These are phyloP conservation scores for Xanthostigma xanthostigma DNA, from an alignment of 2,888 invertebrate species.

Conservation along the genomic window DNA sequence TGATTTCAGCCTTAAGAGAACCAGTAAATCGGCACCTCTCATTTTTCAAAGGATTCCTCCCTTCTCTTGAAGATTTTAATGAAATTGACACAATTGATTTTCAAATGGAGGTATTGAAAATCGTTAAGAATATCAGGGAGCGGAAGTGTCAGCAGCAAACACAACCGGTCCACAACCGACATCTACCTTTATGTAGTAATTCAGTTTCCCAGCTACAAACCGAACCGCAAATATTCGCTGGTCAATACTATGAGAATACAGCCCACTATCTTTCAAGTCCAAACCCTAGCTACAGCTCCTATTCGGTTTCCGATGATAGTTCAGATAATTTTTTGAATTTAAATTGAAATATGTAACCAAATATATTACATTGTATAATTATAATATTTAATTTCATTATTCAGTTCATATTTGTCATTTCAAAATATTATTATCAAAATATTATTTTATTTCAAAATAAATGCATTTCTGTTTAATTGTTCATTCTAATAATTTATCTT, in stretches of 20 bases:
- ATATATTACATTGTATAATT: constrained; percentile 1
- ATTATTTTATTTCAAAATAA: too few relatives aligned
- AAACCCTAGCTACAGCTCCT: too few relatives aligned
- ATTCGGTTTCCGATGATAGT: too few relatives aligned
- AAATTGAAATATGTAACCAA: not conserved
- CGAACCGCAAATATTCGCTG: not conserved
- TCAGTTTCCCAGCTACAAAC: not conserved
- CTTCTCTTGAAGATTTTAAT: constrained; percentile 10
- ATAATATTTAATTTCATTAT: too few relatives aligned
- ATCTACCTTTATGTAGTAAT: too few relatives aligned
- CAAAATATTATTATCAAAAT: too few relatives aligned
- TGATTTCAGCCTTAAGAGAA: constrained; percentile 9
- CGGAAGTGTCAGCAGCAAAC: constrained; percentile 1
- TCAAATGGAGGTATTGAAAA: constrained; percentile 10
- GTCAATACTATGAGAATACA: not conserved
- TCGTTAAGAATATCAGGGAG: constrained; percentile 5
- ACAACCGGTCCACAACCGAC: too few relatives aligned
- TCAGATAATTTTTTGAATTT: not conserved
- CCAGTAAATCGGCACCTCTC: constrained; percentile 8
- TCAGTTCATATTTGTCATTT: too few relatives aligned
- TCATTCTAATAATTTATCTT: too few relatives aligned
- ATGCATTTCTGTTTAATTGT: too few relatives aligned
- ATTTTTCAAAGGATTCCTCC: constrained; percentile 10
- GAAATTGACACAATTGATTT: constrained; percentile 9
- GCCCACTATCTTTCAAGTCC: too few relatives aligned